Evolutionary conservation across 2,113 vertebrate species (phyloP).

Genomic region (Lonchura striata): DNA sequence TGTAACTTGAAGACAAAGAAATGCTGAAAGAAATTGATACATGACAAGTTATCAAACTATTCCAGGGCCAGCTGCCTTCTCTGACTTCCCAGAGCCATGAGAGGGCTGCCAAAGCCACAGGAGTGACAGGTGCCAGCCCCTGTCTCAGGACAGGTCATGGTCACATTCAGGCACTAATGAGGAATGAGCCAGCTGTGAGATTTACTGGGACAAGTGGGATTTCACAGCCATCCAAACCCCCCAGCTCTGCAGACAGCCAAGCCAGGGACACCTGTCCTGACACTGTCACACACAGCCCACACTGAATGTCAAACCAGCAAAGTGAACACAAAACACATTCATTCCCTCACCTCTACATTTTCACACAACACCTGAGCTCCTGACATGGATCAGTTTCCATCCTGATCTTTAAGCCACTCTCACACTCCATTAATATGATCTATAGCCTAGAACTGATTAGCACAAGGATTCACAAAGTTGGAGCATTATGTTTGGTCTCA

Average conservation of each 20-base stretch:
- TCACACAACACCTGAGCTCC: background rate
- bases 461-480: background rate
- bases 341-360: background rate
- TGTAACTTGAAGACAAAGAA: slow-evolving; percentile 12
- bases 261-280: background rate
- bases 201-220: background rate
- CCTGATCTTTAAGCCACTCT: background rate
- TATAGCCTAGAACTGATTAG: background rate
- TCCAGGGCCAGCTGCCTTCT: background rate
- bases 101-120: background rate
- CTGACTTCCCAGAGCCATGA: background rate
- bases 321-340: background rate
- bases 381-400: background rate
- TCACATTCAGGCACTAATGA: background rate
- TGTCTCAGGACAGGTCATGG: background rate
- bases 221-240: background rate
- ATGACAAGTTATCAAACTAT: background rate
- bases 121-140: background rate
- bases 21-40: background rate
- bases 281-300: background rate
- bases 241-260: background rate
- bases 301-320: background rate
- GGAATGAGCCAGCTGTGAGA: background rate
- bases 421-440: background rate
- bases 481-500: background rate